A percentile compares a stretch with the other conserved stretches of the same genome.
Evolutionary conservation across 35 echinoderm and acorn worm genomes (phyloP).

Genomic region (Apostichopus japonicus): DNA sequence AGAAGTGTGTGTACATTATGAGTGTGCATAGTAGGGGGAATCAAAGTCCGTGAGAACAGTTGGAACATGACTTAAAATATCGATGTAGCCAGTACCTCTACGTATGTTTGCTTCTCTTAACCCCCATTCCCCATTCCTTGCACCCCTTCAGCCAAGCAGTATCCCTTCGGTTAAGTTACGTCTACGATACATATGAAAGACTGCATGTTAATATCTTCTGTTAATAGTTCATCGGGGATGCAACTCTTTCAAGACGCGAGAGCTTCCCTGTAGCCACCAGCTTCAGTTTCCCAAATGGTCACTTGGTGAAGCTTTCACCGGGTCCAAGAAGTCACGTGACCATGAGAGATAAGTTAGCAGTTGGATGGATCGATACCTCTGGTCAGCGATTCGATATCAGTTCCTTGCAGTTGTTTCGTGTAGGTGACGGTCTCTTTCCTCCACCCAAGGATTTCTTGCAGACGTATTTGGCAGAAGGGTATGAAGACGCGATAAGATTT

Average conservation of each 20-base stretch:
- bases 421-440: constrained; percentile 79
- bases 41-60: too few relatives aligned
- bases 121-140: too few relatives aligned
- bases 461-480: constrained; percentile 76
- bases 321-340: constrained; percentile 68
- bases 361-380: constrained; percentile 85
- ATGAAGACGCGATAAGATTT: constrained; percentile 82
- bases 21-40: too few relatives aligned
- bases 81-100: too few relatives aligned
- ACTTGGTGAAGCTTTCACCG: constrained; percentile 71
- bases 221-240: constrained; percentile 64
- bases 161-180: too few relatives aligned
- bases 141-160: too few relatives aligned
- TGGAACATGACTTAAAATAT: too few relatives aligned
- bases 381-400: constrained; percentile 91
- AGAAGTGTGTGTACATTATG: too few relatives aligned
- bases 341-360: constrained; percentile 88
- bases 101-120: too few relatives aligned
- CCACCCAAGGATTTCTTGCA: constrained; percentile 80
- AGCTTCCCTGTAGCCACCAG: constrained; percentile 60
- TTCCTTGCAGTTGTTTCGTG: constrained; percentile 83
- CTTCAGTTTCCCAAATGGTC: constrained; percentile 65
- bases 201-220: not conserved
- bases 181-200: too few relatives aligned
- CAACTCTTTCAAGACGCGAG: constrained; percentile 58